These are phyloP conservation scores for Platycercus adscitus DNA, from an alignment of 2,113 vertebrate genomes.

Conservation along the genomic window DNA sequence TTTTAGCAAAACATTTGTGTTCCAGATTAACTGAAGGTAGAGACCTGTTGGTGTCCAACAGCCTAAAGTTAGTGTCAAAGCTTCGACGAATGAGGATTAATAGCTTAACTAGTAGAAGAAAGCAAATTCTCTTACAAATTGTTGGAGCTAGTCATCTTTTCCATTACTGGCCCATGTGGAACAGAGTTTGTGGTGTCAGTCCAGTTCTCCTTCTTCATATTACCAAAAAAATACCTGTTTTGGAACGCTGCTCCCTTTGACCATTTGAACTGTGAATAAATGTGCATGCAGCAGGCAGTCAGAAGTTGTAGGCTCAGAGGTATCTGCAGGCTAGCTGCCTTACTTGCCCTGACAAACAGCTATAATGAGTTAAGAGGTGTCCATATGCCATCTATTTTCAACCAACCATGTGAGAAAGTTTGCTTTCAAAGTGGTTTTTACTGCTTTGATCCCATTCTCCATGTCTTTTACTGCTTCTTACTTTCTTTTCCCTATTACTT, in stretches of 20 bases:
- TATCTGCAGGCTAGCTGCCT: neutral
- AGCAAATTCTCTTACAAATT: neutral
- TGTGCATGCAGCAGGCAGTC: neutral
- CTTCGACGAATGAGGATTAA: neutral
- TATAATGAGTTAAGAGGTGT: neutral
- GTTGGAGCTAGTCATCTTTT: neutral
- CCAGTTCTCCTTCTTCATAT: neutral
- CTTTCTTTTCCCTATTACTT: constrained; percentile 31
- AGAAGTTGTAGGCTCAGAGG: neutral
- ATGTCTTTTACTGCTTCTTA: constrained; percentile 3
- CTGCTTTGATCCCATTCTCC: constrained; percentile 1
- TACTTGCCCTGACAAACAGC: neutral
- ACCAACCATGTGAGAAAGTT: neutral
- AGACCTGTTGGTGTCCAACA: neutral
- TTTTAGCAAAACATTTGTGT: neutral
- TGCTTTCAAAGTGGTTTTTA: constrained; percentile 27
- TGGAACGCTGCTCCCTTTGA: neutral
- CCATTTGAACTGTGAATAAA: neutral
- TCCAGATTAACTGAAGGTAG: neutral
- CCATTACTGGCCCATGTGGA: neutral
- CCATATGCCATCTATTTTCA: neutral
- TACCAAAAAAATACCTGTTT: neutral
- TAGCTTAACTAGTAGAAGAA: neutral
- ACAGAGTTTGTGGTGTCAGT: neutral
- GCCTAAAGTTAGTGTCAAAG: neutral